phyloP scores from a whole-genome alignment of 2,888 invertebrate genomes.

The Eretmocerus hayati region DNA sequence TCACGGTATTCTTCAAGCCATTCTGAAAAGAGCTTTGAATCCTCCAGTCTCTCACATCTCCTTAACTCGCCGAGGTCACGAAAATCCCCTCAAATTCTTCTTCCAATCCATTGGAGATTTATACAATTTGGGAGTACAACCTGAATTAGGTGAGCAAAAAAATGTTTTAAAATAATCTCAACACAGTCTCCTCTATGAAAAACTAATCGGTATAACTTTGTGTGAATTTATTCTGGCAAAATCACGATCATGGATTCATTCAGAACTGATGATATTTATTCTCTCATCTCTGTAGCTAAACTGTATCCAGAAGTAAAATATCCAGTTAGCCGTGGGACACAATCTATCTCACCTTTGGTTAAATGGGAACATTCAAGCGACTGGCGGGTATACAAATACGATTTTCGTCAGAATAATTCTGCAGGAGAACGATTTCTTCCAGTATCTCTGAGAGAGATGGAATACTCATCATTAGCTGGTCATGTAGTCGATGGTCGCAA shows the following conservation, averaged over 20 bases:
- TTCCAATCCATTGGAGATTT: conserved; percentile 62
- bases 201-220: too few species aligned
- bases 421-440: conserved; percentile 60
- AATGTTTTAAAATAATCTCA: too few species aligned
- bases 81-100: conserved; percentile 58
- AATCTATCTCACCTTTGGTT: conserved; percentile 76
- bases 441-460: conserved; percentile 58
- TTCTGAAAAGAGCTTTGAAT: conserved; percentile 69
- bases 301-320: conserved; percentile 64
- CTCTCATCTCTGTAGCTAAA: conserved; percentile 7
- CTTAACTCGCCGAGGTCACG: conserved; percentile 65
- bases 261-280: too few species aligned
- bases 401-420: conserved; percentile 59
- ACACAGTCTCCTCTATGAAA: not conserved
- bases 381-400: conserved; percentile 67
- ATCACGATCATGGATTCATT: too few species aligned
- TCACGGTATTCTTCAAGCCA: conserved; percentile 81
- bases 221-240: too few species aligned
- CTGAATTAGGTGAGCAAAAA: conserved; percentile 50
- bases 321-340: conserved; percentile 82
- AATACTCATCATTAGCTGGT: conserved; percentile 65
- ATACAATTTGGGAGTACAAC: conserved; percentile 69
- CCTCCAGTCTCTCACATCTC: conserved; percentile 65
- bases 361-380: conserved; percentile 77
- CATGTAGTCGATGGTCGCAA: conserved; percentile 82